Conservation (phyloP, 1,140 invertebrate genomes). For the Scaptodrosophila lebanonensis region DNA sequence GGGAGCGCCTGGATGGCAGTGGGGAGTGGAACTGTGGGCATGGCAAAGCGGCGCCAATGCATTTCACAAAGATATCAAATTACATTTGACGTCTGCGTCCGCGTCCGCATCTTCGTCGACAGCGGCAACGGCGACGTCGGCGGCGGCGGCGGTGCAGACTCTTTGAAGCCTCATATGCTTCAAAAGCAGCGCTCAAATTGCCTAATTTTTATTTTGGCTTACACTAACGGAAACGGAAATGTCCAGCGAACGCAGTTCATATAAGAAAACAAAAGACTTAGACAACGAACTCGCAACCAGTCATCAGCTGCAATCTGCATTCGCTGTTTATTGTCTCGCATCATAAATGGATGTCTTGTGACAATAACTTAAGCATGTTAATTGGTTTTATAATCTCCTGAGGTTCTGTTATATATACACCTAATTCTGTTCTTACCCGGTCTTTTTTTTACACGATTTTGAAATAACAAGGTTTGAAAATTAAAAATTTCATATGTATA, state of each 20-base stretch:
- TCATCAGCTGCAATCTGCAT: neutral
- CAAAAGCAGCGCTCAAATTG: conserved; percentile 23
- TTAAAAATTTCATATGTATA: too few relatives aligned
- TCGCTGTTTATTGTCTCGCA: too few relatives aligned
- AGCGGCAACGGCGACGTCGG: too few relatives aligned
- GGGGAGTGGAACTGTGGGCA: too few relatives aligned
- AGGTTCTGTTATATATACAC: neutral
- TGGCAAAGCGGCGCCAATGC: conserved; percentile 53
- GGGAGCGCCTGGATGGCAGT: neutral
- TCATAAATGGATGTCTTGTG: too few relatives aligned
- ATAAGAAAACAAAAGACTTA: conserved; percentile 34
- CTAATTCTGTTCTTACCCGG: too few relatives aligned
- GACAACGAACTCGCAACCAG: conserved; percentile 21
- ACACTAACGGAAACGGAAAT: conserved; percentile 61
- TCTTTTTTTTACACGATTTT: too few relatives aligned
- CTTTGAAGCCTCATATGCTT: conserved; percentile 52
- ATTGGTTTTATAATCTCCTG: neutral
- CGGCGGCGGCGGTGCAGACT: conserved; percentile 17
- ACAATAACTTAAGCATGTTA: too few relatives aligned
- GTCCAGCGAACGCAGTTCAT: conserved; percentile 1
- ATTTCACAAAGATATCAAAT: conserved; percentile 53
- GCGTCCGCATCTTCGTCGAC: conserved; percentile 14
- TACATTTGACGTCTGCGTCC: conserved; percentile 49
- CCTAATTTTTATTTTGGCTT: conserved; percentile 5
- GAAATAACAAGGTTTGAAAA: too few relatives aligned